Percentiles rank a stretch among this genome's conserved stretches.
Evolutionary conservation across 1,140 invertebrate genomes (phyloP).

Genomic region (Ylistrum balloti): DNA sequence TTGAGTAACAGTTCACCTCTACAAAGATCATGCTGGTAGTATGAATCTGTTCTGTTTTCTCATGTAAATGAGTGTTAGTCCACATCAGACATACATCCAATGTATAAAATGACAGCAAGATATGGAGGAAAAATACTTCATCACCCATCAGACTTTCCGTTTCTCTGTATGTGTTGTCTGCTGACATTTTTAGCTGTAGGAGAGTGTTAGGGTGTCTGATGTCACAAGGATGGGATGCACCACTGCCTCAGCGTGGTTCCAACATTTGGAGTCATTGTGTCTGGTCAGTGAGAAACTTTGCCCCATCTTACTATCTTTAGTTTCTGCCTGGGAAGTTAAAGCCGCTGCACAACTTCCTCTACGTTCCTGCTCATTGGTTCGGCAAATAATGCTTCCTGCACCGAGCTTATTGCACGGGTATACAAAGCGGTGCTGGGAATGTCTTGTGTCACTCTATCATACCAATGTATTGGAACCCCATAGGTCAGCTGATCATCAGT

Average conservation of each 20-base stretch:
- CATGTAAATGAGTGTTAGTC: no score
- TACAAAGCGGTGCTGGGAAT: background rate
- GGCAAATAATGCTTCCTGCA: slow-evolving; percentile 33
- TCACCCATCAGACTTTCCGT: background rate
- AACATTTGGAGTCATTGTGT: background rate
- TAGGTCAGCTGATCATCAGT: background rate
- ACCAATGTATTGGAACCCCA: background rate
- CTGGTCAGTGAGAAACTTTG: background rate
- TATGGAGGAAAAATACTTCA: background rate
- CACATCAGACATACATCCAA: background rate
- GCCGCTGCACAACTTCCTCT: background rate
- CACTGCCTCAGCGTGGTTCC: background rate
- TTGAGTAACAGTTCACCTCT: no score
- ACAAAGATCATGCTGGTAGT: no score
- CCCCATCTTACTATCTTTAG: background rate
- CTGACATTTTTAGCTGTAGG: background rate
- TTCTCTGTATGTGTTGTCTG: background rate
- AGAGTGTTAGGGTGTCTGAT: background rate
- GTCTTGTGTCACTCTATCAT: background rate
- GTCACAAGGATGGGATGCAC: background rate
- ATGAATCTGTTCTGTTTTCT: no score
- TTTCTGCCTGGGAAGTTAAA: background rate
- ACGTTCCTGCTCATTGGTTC: background rate
- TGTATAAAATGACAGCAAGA: background rate
- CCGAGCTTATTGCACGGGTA: background rate